Conservation (phyloP, 2,113 vertebrate genomes). For the Aythya baeri region DNA sequence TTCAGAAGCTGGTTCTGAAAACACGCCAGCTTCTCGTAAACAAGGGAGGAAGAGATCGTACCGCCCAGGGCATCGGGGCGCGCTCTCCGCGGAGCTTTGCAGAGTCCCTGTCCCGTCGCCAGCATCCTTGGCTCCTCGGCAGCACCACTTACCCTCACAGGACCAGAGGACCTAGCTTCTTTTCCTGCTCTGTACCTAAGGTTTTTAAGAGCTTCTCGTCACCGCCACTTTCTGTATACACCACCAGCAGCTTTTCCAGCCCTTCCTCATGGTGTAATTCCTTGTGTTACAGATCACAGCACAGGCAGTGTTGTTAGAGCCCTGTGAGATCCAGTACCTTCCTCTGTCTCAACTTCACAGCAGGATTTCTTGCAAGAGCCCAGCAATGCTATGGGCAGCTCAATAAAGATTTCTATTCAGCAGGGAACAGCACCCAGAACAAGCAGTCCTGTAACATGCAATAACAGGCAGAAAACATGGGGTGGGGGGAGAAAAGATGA, state of each 20-base stretch:
- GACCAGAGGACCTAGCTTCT: background rate
- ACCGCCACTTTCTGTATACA: background rate
- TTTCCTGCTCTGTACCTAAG: background rate
- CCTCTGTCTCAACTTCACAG: background rate
- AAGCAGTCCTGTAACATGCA: background rate
- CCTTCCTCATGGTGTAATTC: background rate
- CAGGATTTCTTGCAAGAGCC: conserved; percentile 4
- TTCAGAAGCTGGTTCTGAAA: conserved; percentile 26
- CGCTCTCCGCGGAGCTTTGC: background rate
- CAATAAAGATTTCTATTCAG: background rate
- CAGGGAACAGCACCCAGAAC: background rate
- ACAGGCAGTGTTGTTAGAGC: background rate
- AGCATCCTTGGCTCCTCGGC: background rate
- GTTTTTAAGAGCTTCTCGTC: background rate
- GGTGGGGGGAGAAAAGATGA: background rate
- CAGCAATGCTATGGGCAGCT: background rate
- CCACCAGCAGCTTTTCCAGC: background rate
- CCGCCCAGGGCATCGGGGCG: background rate
- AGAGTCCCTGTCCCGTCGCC: too few relatives aligned
- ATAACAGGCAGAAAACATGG: background rate
- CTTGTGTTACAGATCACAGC: background rate
- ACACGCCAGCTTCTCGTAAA: background rate
- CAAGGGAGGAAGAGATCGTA: background rate
- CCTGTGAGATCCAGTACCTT: background rate
- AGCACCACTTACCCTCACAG: background rate